phyloP scores from a whole-genome alignment of 2,888 invertebrate species.

The Silvanus unidentatus region DNA sequence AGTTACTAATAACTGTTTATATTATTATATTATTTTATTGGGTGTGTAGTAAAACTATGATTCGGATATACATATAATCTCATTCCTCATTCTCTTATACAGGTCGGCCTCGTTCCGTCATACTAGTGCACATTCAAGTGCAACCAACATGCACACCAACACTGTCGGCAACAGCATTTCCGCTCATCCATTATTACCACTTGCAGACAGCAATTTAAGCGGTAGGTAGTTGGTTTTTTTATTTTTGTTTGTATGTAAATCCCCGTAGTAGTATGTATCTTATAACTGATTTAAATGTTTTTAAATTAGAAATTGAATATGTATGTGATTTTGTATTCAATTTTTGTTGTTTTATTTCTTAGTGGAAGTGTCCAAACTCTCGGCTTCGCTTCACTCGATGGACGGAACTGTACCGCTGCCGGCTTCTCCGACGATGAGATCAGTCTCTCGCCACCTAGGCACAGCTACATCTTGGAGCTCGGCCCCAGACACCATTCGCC shows the following conservation, averaged over 20 bases:
- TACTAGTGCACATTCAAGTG: constrained; percentile 63
- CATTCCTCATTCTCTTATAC: constrained; percentile 51
- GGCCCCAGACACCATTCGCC: constrained; percentile 52
- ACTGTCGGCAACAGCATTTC: constrained; percentile 83
- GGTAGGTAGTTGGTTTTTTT: constrained; percentile 51
- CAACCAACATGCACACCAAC: constrained; percentile 60
- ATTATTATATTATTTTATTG: no score
- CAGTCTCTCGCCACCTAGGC: constrained; percentile 58
- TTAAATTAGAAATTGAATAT: no score
- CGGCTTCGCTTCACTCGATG: constrained; percentile 56
- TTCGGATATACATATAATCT: constrained; percentile 21
- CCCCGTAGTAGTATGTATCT: no score
- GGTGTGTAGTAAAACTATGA: constrained; percentile 12
- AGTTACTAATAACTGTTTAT: constrained; percentile 5
- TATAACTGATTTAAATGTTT: no score
- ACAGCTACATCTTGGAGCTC: constrained; percentile 57
- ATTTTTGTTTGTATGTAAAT: constrained; percentile 11
- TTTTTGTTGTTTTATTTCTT: constrained; percentile 3
- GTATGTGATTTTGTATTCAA: neutral
- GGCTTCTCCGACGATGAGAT: constrained; percentile 88
- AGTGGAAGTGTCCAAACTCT: constrained; percentile 50
- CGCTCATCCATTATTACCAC: constrained; percentile 90
- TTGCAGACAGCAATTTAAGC: constrained; percentile 58
- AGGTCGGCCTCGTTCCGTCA: constrained; percentile 95
- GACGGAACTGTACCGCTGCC: constrained; percentile 47